A percentile compares a stretch with the other conserved stretches of the same genome.
phyloP scores from a whole-genome alignment of 2,888 invertebrate genomes.

The Thymelicus lineola region DNA sequence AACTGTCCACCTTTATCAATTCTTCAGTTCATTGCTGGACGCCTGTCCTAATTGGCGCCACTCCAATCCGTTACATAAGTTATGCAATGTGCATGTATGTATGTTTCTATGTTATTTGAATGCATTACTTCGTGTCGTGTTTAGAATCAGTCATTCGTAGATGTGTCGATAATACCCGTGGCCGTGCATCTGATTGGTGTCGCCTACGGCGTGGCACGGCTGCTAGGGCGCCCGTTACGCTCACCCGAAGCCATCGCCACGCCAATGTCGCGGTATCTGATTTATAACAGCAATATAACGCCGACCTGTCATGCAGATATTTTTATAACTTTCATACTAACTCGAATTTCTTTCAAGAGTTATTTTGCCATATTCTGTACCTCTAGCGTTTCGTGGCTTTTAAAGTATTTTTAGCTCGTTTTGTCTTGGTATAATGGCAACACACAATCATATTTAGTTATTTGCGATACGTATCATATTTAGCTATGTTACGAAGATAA shows the following conservation, averaged over 20 bases:
- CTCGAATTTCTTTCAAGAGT: constrained; percentile 51
- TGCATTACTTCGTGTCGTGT: constrained; percentile 22
- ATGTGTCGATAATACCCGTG: constrained; percentile 54
- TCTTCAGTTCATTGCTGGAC: neutral
- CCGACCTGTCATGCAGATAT: constrained; percentile 79
- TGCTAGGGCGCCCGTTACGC: constrained; percentile 47
- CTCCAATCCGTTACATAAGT: neutral
- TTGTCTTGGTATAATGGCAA: neutral
- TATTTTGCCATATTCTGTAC: neutral
- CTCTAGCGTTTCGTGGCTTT: neutral
- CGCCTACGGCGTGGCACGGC: constrained; percentile 59
- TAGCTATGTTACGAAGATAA: too few species aligned
- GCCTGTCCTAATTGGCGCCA: constrained; percentile 4
- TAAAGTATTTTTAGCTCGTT: constrained; percentile 1
- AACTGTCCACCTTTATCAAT: neutral
- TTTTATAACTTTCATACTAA: constrained; percentile 76
- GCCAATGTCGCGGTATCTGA: constrained; percentile 70
- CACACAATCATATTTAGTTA: too few species aligned
- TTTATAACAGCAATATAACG: constrained; percentile 83
- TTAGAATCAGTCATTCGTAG: constrained; percentile 38
- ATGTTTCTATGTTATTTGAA: neutral
- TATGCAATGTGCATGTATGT: neutral
- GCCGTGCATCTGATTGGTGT: constrained; percentile 68
- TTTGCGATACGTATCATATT: too few species aligned
- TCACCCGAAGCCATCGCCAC: constrained; percentile 54